Base-by-base conservation (phyloP, 2,888 invertebrate species). In the Sesia apiformis region DNA sequence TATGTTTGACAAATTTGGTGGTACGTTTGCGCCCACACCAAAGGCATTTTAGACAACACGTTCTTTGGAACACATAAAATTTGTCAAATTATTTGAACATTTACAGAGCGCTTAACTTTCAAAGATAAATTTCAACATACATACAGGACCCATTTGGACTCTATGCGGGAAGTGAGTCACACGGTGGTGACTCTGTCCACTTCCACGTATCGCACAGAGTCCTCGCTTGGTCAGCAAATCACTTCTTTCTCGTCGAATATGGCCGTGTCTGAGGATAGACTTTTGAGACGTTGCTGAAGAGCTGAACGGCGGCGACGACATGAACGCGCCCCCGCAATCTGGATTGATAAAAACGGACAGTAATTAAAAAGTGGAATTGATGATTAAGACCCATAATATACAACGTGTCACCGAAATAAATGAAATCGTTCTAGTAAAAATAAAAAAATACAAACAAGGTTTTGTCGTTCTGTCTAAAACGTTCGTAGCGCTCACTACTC, bases 191-290 rank as follows among this genome's bases (percentile, higher is more conserved):
- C 96, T 62, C 96, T 93, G 82, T 96, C 96, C 69, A 96, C 93
- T 87, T 96, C 96, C 78, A 96, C 95, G 85, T 96, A 96, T 79
- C 96, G 95, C 90, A 96, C 96, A 93, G 96, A 96, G 94, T 95
- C 95, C 93, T 96, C 96, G 94, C 94, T 95, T 92, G 95, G 96
- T 96, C 96, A 96, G 96, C 96, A 96, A 92, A 96, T 95, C 90
- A 96, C 94, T 84, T 95, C 96, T 82, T 96, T 96, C 70, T 95
- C 95, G 69, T 95, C 95, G 70, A 95, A 93, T 60, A 95, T 94
- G 62, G 95, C 95, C 63, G 95, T 95, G 83, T 96, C 96, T 40
- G 94, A 94, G 57, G 94, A 95, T 53, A 95, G 90, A 63, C 95
- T 95, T 76, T 95, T 95, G 58, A 95, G 91, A 4, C 95, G 91